phyloP scores from a whole-genome alignment of 2,888 invertebrate genomes.

The Sisyra terminalis region DNA sequence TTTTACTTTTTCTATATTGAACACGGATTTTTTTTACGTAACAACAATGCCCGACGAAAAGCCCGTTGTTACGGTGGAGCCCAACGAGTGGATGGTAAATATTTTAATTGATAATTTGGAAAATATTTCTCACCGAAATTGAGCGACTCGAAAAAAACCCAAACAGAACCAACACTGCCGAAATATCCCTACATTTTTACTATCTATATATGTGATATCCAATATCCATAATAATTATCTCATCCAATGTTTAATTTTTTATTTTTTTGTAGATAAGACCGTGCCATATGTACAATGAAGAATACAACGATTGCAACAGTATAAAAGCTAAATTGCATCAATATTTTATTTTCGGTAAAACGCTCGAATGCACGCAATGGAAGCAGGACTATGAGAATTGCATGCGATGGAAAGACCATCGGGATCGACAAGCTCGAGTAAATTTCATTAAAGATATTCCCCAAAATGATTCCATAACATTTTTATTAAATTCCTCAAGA shows the following conservation, averaged over 20 bases:
- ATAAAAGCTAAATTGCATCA: conserved; percentile 67
- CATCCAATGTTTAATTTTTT: neutral
- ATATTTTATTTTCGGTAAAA: conserved; percentile 63
- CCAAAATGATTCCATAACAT: too few species aligned
- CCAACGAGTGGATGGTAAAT: conserved; percentile 21
- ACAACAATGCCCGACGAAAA: conserved; percentile 3
- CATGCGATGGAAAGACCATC: conserved; percentile 40
- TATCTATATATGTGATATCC: neutral
- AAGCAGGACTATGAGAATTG: conserved; percentile 62
- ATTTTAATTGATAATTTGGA: neutral
- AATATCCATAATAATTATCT: neutral
- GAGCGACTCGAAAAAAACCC: neutral
- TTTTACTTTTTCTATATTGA: conserved; percentile 1
- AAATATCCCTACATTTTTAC: conserved; percentile 1
- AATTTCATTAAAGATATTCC: conserved; percentile 12
- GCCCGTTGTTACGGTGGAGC: conserved; percentile 2
- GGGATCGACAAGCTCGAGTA: conserved; percentile 52
- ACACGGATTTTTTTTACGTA: neutral
- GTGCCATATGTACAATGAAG: conserved; percentile 64
- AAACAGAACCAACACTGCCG: neutral
- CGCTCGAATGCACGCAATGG: conserved; percentile 63
- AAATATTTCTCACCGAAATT: neutral
- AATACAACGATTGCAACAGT: conserved; percentile 65
- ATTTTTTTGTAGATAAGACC: conserved; percentile 47
- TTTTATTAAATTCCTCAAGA: too few species aligned